Base-by-base conservation (phyloP, 2,888 invertebrate genomes). In the Cerastis rubricosa region DNA sequence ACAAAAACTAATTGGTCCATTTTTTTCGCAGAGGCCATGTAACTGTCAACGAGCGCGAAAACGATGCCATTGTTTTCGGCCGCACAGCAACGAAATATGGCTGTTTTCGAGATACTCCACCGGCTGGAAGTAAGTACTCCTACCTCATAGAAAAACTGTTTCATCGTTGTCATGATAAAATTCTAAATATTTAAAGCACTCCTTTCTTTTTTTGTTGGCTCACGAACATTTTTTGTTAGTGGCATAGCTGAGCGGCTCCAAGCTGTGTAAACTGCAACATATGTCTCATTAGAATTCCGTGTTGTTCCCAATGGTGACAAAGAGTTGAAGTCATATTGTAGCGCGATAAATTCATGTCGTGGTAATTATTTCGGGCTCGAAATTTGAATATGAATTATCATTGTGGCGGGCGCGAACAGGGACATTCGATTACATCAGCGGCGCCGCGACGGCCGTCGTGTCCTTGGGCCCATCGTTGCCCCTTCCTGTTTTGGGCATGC, bases 21-120 rank as follows among this genome's bases (percentile, higher is more conserved):
- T 78, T 80, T 93, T 93, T 95, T 98, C 57, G 80, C 98, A 99
- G 97, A 97, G 98, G 90, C 99, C 99, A 63, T 99, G 99, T 96
- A 98, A 98, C 91, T 99, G 99, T 96, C 98, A 98, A 92, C 97
- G 98, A 84, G 98, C 98, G 88, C 97, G 98, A 87, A 99, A 99
- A 95, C 97, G 99, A 85, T 99, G 99, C 95, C 98, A 98, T 95
- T 99, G 99, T 97, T 99, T 98, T 97, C 98, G 99, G 91, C 99
- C 99, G 87, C 98, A 98, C 97, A 98, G 98, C 92, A 98, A 98
- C 94, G 99, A 99, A 97, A 98, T 98, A 95, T 99, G 99, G 99
- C 97, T 99, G 87, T 99, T 99, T 96, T 99, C 99, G 93, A 97
- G 99, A 91, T 99, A 99, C 96, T 99, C 99, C 71, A 99, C 99